Percentiles rank a stretch among this genome's conserved stretches.
These are phyloP conservation scores for Sebastes jordani DNA, from an alignment of 2,797 vertebrate genomes.

Conservation along the genomic window DNA sequence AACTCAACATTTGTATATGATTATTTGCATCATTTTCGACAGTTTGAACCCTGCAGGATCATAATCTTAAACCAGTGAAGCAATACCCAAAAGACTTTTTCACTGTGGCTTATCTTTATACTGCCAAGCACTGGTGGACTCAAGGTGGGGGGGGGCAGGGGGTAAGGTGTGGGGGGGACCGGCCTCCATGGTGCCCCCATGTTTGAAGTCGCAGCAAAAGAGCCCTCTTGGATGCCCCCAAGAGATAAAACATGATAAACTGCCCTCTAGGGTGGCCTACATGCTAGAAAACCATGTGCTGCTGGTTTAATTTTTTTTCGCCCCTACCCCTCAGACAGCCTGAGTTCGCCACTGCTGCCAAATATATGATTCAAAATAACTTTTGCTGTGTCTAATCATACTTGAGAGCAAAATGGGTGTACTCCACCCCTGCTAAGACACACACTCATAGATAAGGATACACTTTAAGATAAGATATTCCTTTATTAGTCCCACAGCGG, in stretches of 20 bases:
- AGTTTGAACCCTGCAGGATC: neutral
- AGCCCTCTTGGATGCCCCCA: too few relatives aligned
- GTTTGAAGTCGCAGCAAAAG: too few relatives aligned
- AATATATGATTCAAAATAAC: neutral
- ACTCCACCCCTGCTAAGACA: neutral
- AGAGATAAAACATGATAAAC: too few relatives aligned
- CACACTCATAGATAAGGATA: neutral
- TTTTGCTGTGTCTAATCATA: neutral
- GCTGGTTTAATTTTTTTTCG: too few relatives aligned
- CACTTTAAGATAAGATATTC: neutral
- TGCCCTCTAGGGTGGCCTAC: too few relatives aligned
- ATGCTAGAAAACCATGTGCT: too few relatives aligned
- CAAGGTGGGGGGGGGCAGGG: too few relatives aligned
- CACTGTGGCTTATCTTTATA: neutral
- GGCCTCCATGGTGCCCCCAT: rapidly evolving
- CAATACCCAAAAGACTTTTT: neutral
- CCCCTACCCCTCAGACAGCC: too few relatives aligned
- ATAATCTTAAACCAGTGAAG: neutral
- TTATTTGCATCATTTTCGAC: neutral
- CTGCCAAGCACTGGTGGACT: too few relatives aligned
- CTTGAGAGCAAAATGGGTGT: neutral
- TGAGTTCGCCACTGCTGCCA: too few relatives aligned
- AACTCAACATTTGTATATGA: neutral
- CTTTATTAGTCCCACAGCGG: too few relatives aligned
- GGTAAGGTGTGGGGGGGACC: too few relatives aligned